Conservation (phyloP, 1,140 invertebrate species). For the Saccostrea glomerata region DNA sequence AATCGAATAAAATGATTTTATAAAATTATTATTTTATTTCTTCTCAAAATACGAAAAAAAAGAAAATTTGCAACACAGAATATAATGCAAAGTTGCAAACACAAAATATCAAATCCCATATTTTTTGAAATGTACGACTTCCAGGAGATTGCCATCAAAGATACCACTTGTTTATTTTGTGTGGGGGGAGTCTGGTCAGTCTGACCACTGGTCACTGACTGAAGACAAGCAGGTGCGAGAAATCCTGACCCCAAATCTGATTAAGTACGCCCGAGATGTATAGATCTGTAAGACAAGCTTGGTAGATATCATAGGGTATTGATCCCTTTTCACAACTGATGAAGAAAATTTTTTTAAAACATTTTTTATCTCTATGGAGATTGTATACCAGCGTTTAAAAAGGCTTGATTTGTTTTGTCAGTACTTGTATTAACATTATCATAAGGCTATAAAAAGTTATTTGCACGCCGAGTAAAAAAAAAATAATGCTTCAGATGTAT, state of each 20-base stretch:
- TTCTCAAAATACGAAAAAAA: too few relatives aligned
- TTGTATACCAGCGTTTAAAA: background rate
- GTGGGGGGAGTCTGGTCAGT: constrained; percentile 5
- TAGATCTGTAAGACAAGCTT: background rate
- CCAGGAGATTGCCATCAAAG: background rate
- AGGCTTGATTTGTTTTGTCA: too few relatives aligned
- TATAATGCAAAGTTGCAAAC: too few relatives aligned
- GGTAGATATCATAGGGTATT: background rate
- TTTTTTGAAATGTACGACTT: background rate
- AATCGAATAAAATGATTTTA: too few relatives aligned
- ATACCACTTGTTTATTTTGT: background rate
- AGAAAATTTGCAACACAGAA: too few relatives aligned
- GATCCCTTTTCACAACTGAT: background rate
- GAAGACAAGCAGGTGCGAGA: constrained; percentile 21
- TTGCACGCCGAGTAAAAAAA: too few relatives aligned
- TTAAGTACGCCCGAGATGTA: background rate
- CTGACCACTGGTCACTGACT: constrained; percentile 27
- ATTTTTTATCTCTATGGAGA: background rate
- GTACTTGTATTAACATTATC: too few relatives aligned
- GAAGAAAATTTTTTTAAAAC: background rate
- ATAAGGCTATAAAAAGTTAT: too few relatives aligned
- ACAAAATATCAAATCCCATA: background rate
- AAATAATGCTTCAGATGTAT: too few relatives aligned
- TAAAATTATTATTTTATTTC: too few relatives aligned
- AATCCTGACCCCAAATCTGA: background rate